Evolutionary conservation across 2,797 vertebrate genomes (phyloP), one percentile per base, ranked within the genome.

Genomic region (Phylloscopus collybita): DNA sequence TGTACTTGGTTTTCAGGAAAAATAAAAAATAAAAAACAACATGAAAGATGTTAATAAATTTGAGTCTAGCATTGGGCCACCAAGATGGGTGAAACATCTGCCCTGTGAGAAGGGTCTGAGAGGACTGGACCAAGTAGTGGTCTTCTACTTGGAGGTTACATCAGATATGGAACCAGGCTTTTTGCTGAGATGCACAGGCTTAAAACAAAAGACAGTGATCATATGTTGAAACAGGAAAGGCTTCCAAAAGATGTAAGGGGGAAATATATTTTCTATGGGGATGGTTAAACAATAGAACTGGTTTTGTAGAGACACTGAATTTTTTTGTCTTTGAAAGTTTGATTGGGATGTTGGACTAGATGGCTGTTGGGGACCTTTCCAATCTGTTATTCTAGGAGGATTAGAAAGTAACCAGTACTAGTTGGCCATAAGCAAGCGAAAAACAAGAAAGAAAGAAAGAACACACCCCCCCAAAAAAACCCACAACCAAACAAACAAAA

Each of bases 391-490:
- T 89, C 29, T 18, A 25, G 21, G 16, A 79, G 29, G 16, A 74
- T 54, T 20, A 87, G 50, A 34, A 80, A 49, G 36, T 64, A 75
- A 23, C 4, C 3, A 59, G 10, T 71, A 17, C 18, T 51, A 42
- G 30, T 6, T 30, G 21, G 15, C 61, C 34, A 34, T 45, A 62
- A 49, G 19, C 16, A 80, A 86, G 40, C n/a, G 34, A 34, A 34
- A 90, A 90, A 54, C 16, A n/a, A 74, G 64, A 51, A 73, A 65
- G 13, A 32, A 42, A 14, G 23, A 32, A 36, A 26, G 6, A 32
- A 12, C 15, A 7, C 3, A 10, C 45, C 9, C 11, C 3, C 18
- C 18, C 5, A 8, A 38, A n/a, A 42, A 22, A 1, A 0, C 20
- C 16, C 4, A 15, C 40, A 40, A 40, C 13, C 40, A 40, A 40